A percentile compares a stretch with the other conserved stretches of the same genome.
phyloP scores from a whole-genome alignment of 2,888 invertebrate genomes.

The Synergus japonicus region DNA sequence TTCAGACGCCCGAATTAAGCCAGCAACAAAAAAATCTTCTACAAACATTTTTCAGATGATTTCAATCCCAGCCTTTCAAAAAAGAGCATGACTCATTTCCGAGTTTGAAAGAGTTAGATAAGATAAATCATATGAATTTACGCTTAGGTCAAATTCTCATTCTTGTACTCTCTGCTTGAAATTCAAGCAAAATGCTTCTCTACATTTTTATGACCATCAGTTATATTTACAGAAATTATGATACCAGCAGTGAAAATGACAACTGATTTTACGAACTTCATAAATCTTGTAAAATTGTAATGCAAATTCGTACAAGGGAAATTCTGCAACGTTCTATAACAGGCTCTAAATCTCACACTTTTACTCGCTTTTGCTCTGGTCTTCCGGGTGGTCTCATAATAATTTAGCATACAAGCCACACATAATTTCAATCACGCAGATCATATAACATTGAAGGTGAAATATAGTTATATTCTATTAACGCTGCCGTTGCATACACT shows the following conservation, averaged over 20 bases:
- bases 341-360: neutral
- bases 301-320: neutral
- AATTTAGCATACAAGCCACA: neutral
- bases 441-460: neutral
- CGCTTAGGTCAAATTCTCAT: neutral
- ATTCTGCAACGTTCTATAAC: neutral
- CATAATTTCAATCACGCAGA: neutral
- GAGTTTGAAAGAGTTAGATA: neutral
- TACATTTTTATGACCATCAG: neutral
- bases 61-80: neutral
- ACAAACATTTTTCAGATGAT: neutral
- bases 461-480: neutral
- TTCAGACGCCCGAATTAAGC: constrained; percentile 14
- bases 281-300: neutral
- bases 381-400: neutral
- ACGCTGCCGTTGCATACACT: neutral
- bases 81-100: neutral
- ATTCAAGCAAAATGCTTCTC: neutral
- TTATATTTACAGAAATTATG: neutral
- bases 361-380: neutral
- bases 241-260: neutral
- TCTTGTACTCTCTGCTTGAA: neutral
- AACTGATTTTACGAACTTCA: neutral
- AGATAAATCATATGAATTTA: neutral
- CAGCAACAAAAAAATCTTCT: neutral